phyloP scores from a whole-genome alignment of 1,140 invertebrate species.

The Trachymyrmex cornetzi region DNA sequence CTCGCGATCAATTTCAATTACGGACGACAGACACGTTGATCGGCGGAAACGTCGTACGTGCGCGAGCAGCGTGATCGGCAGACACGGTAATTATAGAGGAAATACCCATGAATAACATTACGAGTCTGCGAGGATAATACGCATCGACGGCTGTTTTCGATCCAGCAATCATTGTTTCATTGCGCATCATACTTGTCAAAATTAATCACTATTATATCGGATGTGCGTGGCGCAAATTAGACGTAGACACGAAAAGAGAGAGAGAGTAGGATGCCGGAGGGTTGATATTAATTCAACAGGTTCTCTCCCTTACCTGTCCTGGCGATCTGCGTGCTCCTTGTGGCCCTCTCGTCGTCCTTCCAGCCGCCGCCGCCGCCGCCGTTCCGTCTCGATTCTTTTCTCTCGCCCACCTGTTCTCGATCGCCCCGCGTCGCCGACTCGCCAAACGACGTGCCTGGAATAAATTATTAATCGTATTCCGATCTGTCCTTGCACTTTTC shows the following conservation, averaged over 20 bases:
- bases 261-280: neutral
- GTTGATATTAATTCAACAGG: conserved; percentile 71
- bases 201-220: conserved; percentile 30
- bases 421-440: conserved; percentile 51
- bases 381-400: conserved; percentile 47
- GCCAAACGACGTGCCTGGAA: conserved; percentile 64
- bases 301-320: conserved; percentile 64
- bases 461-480: conserved; percentile 68
- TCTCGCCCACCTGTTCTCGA: conserved; percentile 49
- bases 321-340: conserved; percentile 33
- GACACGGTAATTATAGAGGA: conserved; percentile 50
- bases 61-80: conserved; percentile 28
- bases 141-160: conserved; percentile 33
- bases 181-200: conserved; percentile 20
- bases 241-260: neutral
- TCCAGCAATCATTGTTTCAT: conserved; percentile 43
- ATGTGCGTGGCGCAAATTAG: neutral
- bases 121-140: conserved; percentile 14
- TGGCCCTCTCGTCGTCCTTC: conserved; percentile 43
- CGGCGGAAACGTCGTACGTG: conserved; percentile 53
- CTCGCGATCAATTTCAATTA: conserved; percentile 60
- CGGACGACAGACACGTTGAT: conserved; percentile 44
- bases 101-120: conserved; percentile 20
- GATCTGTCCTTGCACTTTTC: conserved; percentile 56
- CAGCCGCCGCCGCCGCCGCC: neutral